Base-by-base conservation (phyloP, 1,140 invertebrate species). In the Luehdorfia chinensis region DNA sequence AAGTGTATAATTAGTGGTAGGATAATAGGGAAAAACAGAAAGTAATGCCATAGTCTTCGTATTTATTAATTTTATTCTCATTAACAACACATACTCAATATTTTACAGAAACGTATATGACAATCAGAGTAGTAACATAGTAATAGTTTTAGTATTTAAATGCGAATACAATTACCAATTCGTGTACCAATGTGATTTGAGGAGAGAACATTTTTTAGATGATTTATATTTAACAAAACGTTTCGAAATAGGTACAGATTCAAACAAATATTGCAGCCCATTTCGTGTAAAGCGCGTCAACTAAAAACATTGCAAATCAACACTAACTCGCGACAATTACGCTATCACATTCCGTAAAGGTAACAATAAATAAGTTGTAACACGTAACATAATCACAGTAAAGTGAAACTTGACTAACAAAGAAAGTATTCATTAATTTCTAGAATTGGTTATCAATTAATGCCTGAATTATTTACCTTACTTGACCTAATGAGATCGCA, bases 81-180 rank as follows among this genome's bases (percentile, higher is more conserved):
- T 87, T 84, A 88, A 88, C 87, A 88, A 88, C 87, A 88, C 87
- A 88, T 88, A 88, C 80, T n/a, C n/a, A n/a, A n/a, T n/a, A n/a
- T n/a, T 84, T 88, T 88, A 88, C 87, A 88, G 85, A 87, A 88
- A 88, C 83, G 78, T 87, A 88, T 85, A 81, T 85, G 83, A 87
- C 79, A 87, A 84, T 86, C 79, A 86, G 79, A 83, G 60, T 84
- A 81, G 71, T 84, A 86, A 84, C 79, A 75, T 86, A 84, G 60
- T 76, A 83, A 75, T 83, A 83, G 71, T 71, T 75, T 77, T 79
- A 81, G 65, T 79, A 75, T 81, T 80, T 76, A 73, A 75, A 83
- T 86, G 75, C 76, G 80, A 80, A 81, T 85, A 85, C 60, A 72
- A 67, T 73, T 68, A 73, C 62, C 55, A 54, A 70, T 76, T 68